These are phyloP conservation scores for Zosterops pallidus DNA, from an alignment of 2,113 vertebrate genomes.

Conservation along the genomic window DNA sequence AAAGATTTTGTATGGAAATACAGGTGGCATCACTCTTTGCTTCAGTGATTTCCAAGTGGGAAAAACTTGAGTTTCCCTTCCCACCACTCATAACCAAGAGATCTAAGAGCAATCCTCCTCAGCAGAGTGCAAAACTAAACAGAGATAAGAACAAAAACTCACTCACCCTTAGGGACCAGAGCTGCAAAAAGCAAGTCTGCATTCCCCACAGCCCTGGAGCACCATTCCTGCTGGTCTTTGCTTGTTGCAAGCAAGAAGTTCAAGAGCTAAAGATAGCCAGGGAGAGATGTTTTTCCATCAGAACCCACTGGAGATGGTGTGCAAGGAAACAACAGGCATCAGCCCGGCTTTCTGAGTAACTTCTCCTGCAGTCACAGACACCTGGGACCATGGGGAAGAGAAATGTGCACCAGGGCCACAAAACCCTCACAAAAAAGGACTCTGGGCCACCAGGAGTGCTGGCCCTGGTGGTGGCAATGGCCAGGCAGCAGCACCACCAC, in stretches of 20 bases:
- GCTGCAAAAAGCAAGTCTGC: neutral
- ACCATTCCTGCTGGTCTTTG: neutral
- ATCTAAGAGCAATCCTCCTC: neutral
- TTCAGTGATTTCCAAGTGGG: neutral
- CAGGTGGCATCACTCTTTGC: neutral
- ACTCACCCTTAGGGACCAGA: neutral
- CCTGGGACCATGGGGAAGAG: neutral
- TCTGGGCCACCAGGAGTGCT: neutral
- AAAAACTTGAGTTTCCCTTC: neutral
- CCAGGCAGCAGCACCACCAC: neutral
- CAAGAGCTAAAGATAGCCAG: neutral
- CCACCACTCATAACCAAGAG: neutral
- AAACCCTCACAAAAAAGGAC: neutral
- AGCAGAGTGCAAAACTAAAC: neutral
- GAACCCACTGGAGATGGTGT: neutral
- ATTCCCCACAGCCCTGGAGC: neutral
- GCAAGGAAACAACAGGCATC: neutral
- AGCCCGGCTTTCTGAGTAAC: neutral
- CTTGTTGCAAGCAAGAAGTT: neutral
- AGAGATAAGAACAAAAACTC: neutral
- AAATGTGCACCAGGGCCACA: neutral
- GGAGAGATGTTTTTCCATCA: neutral
- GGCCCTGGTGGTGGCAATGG: neutral
- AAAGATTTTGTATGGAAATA: neutral
- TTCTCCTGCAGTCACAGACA: neutral